A percentile compares a stretch with the other conserved stretches of the same genome.
Evolutionary conservation across 2,888 invertebrate genomes (phyloP).

Genomic region (Willowsia nigromaculata): DNA sequence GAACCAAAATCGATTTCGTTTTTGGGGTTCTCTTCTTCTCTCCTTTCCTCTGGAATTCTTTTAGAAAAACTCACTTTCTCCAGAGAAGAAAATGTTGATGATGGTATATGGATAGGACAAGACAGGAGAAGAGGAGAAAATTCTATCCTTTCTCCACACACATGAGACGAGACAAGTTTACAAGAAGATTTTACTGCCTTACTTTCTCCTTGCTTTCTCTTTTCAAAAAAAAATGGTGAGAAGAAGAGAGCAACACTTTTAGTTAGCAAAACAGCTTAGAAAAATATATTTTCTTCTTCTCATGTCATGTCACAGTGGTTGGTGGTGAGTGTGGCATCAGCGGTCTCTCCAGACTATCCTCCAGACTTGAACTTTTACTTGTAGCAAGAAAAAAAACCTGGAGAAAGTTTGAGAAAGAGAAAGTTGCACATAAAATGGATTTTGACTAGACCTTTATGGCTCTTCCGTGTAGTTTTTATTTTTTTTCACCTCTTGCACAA

Average conservation of each 20-base stretch:
- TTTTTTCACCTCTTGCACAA: background rate
- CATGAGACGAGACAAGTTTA: background rate
- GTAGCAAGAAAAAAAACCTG: no score
- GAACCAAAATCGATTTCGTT: conserved; percentile 19
- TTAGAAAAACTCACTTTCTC: background rate
- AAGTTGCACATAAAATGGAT: conserved; percentile 31
- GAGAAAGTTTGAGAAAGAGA: background rate
- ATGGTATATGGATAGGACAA: no score
- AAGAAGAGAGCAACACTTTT: no score
- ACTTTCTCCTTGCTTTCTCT: background rate
- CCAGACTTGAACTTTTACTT: no score
- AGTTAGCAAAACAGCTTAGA: no score
- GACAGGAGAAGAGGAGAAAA: no score
- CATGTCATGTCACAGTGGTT: conserved; percentile 18
- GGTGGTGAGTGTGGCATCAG: conserved; percentile 7
- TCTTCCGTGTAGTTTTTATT: background rate
- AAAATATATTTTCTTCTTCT: no score
- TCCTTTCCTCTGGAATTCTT: background rate
- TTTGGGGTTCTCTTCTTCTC: background rate
- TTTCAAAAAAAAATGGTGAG: no score
- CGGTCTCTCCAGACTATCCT: background rate
- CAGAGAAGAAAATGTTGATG: no score
- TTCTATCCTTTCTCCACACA: background rate
- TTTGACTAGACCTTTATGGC: conserved; percentile 27
- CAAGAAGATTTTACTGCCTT: background rate